Conservation (phyloP, 2,113 vertebrate species). For the Trinectes maculatus region DNA sequence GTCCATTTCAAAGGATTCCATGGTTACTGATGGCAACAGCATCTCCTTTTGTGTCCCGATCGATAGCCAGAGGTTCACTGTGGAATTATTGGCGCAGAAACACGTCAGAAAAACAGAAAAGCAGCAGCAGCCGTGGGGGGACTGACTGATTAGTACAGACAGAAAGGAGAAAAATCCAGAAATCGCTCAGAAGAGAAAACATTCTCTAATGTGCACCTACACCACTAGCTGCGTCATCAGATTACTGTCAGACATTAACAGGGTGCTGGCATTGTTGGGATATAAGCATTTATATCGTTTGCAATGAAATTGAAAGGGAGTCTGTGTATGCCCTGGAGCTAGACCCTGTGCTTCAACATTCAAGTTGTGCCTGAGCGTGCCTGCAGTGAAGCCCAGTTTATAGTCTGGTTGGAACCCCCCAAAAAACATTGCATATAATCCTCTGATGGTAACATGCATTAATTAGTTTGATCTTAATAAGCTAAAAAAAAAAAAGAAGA, state of each 20-base stretch:
- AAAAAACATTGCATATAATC: not conserved
- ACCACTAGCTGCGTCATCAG: not conserved
- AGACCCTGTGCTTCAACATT: slow-evolving; percentile 10
- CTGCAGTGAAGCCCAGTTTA: not conserved
- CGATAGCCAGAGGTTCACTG: slow-evolving; percentile 29
- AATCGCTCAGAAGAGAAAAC: slow-evolving; percentile 17
- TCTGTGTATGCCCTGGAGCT: slow-evolving; percentile 5
- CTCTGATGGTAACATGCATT: not conserved
- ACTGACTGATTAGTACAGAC: slow-evolving; percentile 1
- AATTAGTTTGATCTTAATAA: slow-evolving; percentile 10
- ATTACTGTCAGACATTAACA: slow-evolving; percentile 33
- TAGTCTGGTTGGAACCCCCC: not conserved
- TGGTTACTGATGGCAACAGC: slow-evolving; percentile 41
- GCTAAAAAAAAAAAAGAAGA: not conserved
- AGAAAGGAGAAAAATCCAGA: slow-evolving; percentile 6
- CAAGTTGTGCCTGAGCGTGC: not conserved
- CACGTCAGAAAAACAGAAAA: slow-evolving; percentile 20
- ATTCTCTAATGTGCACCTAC: not conserved
- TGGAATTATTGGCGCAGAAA: slow-evolving; percentile 24
- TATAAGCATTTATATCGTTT: slow-evolving; percentile 6
- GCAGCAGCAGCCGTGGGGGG: not conserved
- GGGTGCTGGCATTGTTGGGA: slow-evolving; percentile 13
- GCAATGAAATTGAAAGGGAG: slow-evolving; percentile 10
- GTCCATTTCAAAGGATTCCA: slow-evolving; percentile 19
- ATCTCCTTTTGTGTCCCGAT: slow-evolving; percentile 45